These are phyloP conservation scores for Hycleus phaleratus DNA, from an alignment of 1,140 invertebrate genomes.

Conservation along the genomic window DNA sequence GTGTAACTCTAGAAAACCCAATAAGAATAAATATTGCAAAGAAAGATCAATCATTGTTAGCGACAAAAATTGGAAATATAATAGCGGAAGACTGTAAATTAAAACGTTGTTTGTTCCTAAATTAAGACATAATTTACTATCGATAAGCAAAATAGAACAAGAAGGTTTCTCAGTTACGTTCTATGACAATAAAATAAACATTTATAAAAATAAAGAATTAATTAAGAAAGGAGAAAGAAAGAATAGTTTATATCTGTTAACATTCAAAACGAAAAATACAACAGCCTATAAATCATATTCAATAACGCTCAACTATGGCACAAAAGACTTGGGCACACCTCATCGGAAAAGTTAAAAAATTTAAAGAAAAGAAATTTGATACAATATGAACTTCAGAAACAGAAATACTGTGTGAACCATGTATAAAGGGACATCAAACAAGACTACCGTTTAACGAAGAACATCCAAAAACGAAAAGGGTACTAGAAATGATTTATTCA, in stretches of 20 bases:
- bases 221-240: neutral
- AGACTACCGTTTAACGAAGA: slow-evolving; percentile 37
- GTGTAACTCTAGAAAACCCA: neutral
- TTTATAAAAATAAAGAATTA: neutral
- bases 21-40: neutral
- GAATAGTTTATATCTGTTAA: slow-evolving; percentile 8
- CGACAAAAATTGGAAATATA: slow-evolving; percentile 21
- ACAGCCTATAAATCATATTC: neutral
- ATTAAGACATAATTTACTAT: neutral
- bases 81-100: slow-evolving; percentile 9
- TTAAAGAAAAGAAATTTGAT: slow-evolving; percentile 12
- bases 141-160: slow-evolving; percentile 12
- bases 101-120: slow-evolving; percentile 1
- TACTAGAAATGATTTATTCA: slow-evolving; percentile 39
- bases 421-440: slow-evolving; percentile 40
- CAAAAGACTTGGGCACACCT: neutral
- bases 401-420: slow-evolving; percentile 37
- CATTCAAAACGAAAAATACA: neutral
- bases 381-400: neutral
- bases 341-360: neutral
- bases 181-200: neutral
- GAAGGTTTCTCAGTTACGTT: neutral
- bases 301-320: neutral
- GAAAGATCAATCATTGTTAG: neutral
- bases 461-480: slow-evolving; percentile 35